Evolutionary conservation across 2,113 vertebrate species (phyloP).

Genomic region (Pseudopipra pipra): DNA sequence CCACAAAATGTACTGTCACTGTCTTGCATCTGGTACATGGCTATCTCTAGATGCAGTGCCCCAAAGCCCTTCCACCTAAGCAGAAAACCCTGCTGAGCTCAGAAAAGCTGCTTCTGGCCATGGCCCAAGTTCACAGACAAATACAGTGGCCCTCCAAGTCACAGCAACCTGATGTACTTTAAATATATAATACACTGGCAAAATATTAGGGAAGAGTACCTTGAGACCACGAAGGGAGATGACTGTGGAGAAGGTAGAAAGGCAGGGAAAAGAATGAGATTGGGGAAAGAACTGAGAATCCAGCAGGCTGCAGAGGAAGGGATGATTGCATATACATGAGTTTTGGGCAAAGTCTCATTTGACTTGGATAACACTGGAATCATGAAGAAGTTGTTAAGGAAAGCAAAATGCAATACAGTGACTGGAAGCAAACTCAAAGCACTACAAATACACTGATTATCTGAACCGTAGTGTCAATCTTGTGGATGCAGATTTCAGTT

Average conservation of each 20-base stretch:
- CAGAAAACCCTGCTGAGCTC: not conserved
- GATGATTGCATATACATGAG: not conserved
- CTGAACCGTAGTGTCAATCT: not conserved
- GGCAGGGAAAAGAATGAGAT: not conserved
- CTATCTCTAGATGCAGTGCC: not conserved
- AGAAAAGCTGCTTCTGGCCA: not conserved
- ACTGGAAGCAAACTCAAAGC: not conserved
- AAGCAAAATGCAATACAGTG: not conserved
- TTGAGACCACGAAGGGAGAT: not conserved
- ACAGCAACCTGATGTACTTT: not conserved
- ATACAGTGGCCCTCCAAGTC: not conserved
- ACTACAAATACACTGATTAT: not conserved
- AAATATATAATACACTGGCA: not conserved
- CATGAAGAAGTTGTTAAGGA: not conserved
- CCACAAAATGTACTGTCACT: not conserved
- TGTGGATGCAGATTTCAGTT: not conserved
- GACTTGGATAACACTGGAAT: not conserved
- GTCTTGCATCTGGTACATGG: not conserved
- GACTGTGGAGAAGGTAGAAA: not conserved
- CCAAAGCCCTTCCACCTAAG: not conserved
- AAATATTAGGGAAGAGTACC: not conserved
- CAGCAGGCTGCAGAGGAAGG: not conserved
- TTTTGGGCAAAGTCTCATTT: not conserved
- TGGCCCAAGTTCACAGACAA: not conserved
- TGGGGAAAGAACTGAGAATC: not conserved